Percentiles rank a stretch among this genome's conserved stretches.
Conservation (phyloP, 2,888 invertebrate genomes). For the Chrysomela aeneicollis region DNA sequence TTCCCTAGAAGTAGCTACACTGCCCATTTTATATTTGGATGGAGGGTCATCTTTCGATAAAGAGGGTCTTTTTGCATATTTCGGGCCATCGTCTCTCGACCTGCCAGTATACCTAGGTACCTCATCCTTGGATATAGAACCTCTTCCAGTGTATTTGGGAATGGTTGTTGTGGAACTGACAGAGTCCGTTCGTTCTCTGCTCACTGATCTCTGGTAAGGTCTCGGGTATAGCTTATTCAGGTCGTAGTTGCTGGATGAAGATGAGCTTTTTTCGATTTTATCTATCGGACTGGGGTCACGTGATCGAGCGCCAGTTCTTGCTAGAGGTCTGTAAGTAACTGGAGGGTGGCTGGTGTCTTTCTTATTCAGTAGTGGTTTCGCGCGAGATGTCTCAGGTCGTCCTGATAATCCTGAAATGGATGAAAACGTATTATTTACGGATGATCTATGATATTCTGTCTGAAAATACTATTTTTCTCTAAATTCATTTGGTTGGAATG, state of each 20-base stretch:
- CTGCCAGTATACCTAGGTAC: conserved; percentile 42
- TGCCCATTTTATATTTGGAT: conserved; percentile 40
- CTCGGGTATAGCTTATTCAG: conserved; percentile 65
- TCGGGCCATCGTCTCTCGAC: conserved; percentile 45
- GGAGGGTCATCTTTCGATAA: conserved; percentile 42
- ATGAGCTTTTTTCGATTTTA: conserved; percentile 60
- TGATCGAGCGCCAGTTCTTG: conserved; percentile 56
- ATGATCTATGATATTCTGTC: no score
- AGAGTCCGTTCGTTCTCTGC: conserved; percentile 55
- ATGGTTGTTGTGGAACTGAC: conserved; percentile 50
- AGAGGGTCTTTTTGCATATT: conserved; percentile 37
- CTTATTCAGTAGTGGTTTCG: conserved; percentile 53
- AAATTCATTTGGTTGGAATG: background rate
- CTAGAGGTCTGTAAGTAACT: conserved; percentile 62
- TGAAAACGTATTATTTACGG: background rate
- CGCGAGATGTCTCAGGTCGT: conserved; percentile 36
- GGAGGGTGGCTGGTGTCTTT: conserved; percentile 61
- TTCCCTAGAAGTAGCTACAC: conserved; percentile 53
- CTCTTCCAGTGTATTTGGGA: conserved; percentile 48
- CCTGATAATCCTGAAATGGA: conserved; percentile 34
- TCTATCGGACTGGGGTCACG: conserved; percentile 68
- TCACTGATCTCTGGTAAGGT: conserved; percentile 53
- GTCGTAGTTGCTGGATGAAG: conserved; percentile 62
- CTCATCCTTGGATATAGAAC: conserved; percentile 44
- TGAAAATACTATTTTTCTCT: no score